Base-by-base conservation (phyloP, 2,113 vertebrate species). In the Neogobius melanostomus region DNA sequence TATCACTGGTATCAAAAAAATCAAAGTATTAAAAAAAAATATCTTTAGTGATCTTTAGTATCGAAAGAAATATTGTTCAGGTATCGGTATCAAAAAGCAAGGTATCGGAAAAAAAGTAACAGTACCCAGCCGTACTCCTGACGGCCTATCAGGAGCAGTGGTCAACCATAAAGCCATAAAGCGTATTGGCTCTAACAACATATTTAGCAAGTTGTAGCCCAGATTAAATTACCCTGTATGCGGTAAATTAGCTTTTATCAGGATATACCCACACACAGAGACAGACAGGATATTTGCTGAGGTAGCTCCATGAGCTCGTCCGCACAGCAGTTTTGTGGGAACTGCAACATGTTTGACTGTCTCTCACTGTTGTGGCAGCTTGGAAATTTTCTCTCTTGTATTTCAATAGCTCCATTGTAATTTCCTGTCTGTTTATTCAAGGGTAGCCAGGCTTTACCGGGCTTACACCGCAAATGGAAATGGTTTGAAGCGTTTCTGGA, bases 391-490 rank as follows among this genome's bases (percentile, higher is more conserved):
- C 53, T 45, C 59, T 61, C 65, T 68, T 80, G 68, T 71, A 78
- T 71, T 80, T 79, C 47, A 8, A 50, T 73, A 70, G 17, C 16
- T 21, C 66, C 49, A 56, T 56, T 59, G 75, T 68, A 70, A 75
- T 62, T 57, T 65, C 46, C 66, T 72, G 75, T 62, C 82, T 78
- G 68, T 78, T 83, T 84, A 78, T 80, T 84, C 71, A 78, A 72
- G 53, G 49, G 64, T 52, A 77, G 49, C 66, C 69, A 72, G 67
- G 61, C 74, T 76, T 36, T 80, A 54, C 69, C 65, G 74, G 70
- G 78, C 71, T 79, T 72, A 85, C 74, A 63, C 62, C 69, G 77
- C 59, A 64, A 74, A 77, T 71, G 70, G 73, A 84, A 80, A 85
- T 43, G 12, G 59, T 77, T 84, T 86, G 74, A 80, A 82, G 80